Evolutionary conservation across 2,888 invertebrate genomes (phyloP).

Genomic region (Tethea ocularis): DNA sequence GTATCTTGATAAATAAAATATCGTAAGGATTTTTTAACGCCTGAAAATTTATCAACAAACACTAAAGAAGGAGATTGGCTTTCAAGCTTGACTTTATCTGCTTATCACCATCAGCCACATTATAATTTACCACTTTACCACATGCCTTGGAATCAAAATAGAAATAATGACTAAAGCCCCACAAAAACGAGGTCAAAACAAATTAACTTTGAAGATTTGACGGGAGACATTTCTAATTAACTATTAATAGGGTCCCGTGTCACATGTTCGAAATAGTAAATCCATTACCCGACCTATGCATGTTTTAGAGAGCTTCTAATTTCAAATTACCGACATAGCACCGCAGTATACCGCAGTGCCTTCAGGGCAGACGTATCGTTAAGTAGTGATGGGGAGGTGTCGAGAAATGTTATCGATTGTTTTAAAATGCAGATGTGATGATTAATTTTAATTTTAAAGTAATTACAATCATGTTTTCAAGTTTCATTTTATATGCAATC

Average conservation of each 20-base stretch:
- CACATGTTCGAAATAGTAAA: constrained; percentile 35
- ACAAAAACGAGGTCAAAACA: neutral
- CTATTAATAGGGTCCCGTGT: constrained; percentile 20
- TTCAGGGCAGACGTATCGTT: constrained; percentile 51
- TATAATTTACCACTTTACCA: no score
- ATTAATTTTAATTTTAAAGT: neutral
- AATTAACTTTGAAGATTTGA: neutral
- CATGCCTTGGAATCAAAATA: no score
- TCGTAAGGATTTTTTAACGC: no score
- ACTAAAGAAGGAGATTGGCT: no score
- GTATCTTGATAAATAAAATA: no score
- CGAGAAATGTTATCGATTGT: constrained; percentile 29
- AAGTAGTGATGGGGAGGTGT: constrained; percentile 40
- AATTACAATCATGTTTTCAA: no score
- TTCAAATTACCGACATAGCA: constrained; percentile 57
- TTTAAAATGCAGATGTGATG: neutral
- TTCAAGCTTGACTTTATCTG: no score
- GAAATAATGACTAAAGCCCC: no score
- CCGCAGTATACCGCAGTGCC: constrained; percentile 55
- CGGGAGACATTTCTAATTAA: constrained; percentile 11
- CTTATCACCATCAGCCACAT: no score
- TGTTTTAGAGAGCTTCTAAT: constrained; percentile 60
- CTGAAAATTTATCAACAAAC: no score
- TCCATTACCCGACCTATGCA: constrained; percentile 52
- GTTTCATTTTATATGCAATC: no score